A percentile compares a stretch with the other conserved stretches of the same genome.
phyloP scores from a whole-genome alignment of 1,140 invertebrate species.

The Sesamia nonagrioides region DNA sequence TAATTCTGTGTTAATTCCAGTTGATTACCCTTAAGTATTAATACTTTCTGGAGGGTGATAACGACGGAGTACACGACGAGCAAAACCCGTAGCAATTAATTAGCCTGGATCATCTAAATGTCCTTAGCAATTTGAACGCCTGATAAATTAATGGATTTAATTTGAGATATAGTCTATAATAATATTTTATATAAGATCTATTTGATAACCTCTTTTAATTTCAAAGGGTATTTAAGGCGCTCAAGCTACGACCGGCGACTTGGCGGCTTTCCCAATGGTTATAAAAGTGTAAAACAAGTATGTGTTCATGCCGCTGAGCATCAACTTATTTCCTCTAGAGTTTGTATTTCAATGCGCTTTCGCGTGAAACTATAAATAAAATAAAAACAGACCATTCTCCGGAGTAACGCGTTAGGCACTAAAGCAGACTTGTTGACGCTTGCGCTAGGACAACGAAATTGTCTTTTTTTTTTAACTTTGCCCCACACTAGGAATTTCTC shows the following conservation, averaged over 20 bases:
- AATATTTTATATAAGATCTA: constrained; percentile 11
- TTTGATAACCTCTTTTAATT: constrained; percentile 42
- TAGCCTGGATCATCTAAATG: constrained; percentile 52
- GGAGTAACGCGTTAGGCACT: not conserved
- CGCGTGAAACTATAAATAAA: constrained; percentile 27
- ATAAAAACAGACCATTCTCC: not conserved
- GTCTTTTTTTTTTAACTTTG: no score
- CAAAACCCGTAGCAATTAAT: constrained; percentile 54
- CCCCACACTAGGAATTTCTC: no score
- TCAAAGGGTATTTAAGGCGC: constrained; percentile 2
- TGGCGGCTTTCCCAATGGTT: constrained; percentile 40
- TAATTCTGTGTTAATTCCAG: constrained; percentile 17
- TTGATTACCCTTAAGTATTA: constrained; percentile 30
- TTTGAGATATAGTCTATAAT: constrained; percentile 35
- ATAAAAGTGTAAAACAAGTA: constrained; percentile 43
- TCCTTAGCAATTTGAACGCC: constrained; percentile 48
- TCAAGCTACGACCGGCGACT: not conserved
- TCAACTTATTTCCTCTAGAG: constrained; percentile 23
- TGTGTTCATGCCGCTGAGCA: constrained; percentile 33
- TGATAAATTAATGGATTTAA: constrained; percentile 51
- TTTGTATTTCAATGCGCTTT: constrained; percentile 10
- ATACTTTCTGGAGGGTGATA: constrained; percentile 34
- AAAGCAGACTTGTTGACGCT: constrained; percentile 5
- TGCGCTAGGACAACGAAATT: not conserved
- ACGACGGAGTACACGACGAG: constrained; percentile 37